phyloP scores from a whole-genome alignment of 2,797 vertebrate species.

The Linurgus olivaceus region DNA sequence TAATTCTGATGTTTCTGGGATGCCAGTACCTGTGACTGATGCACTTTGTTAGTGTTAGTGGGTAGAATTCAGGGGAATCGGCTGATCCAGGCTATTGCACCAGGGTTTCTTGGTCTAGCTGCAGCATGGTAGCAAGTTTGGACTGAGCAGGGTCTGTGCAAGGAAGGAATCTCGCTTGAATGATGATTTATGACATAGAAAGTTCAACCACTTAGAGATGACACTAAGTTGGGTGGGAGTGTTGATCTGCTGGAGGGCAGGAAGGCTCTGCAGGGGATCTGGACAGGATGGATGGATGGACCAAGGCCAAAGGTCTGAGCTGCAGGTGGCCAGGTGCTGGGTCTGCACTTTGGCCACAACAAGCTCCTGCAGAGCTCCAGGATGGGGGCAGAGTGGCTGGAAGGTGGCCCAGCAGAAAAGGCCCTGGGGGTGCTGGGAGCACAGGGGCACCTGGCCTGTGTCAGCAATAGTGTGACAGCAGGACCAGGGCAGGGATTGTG shows the following conservation, averaged over 20 bases:
- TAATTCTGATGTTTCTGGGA: not conserved
- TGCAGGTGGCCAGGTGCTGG: not conserved
- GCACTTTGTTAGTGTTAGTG: not conserved
- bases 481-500: not conserved
- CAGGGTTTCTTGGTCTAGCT: not conserved
- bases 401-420: not conserved
- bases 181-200: not conserved
- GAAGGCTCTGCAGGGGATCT: not conserved
- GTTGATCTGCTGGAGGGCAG: not conserved
- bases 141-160: not conserved
- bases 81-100: not conserved
- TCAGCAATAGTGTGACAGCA: not conserved
- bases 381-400: not conserved
- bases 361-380: not conserved
- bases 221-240: not conserved
- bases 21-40: not conserved
- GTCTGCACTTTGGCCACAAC: not conserved
- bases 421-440: not conserved
- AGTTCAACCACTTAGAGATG: not conserved
- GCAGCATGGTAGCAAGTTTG: not conserved
- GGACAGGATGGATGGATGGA: not conserved
- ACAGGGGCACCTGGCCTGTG: rapidly evolving
- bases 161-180: not conserved
- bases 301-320: not conserved
- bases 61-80: not conserved